These are phyloP conservation scores for Ornithoptera alexandrae DNA, from an alignment of 2,888 invertebrate species.

Conservation along the genomic window DNA sequence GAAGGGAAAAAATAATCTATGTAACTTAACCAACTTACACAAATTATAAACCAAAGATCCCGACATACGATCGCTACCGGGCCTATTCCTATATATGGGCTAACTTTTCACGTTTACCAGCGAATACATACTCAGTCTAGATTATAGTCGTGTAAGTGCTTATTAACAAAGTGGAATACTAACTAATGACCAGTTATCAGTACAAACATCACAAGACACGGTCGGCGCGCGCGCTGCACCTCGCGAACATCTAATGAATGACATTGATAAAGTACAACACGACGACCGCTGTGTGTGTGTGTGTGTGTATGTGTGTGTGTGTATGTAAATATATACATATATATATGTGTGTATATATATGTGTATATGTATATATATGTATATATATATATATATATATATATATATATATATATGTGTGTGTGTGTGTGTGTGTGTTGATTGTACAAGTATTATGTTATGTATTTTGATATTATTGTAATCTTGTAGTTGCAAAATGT, in stretches of 20 bases:
- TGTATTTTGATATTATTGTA: not conserved
- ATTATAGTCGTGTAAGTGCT: slow-evolving; percentile 31
- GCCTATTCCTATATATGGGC: slow-evolving; percentile 8
- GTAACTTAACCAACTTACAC: slow-evolving; percentile 23
- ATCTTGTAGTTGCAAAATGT: slow-evolving; percentile 3
- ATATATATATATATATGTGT: no score
- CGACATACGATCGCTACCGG: slow-evolving; percentile 8
- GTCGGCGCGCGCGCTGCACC: not conserved
- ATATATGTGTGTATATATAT: no score
- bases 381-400: not conserved
- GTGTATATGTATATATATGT: no score
- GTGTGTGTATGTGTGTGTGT: no score
- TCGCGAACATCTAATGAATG: slow-evolving; percentile 6
- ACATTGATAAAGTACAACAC: slow-evolving; percentile 27
- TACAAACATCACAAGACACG: slow-evolving; percentile 22
- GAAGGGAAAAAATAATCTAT: slow-evolving; percentile 1
- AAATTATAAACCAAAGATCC: slow-evolving; percentile 36
- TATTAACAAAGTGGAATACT: slow-evolving; percentile 11
- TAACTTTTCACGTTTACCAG: slow-evolving; percentile 34
- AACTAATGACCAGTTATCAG: slow-evolving; percentile 7
- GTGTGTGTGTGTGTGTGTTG: no score
- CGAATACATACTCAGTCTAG: slow-evolving; percentile 37
- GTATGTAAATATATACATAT: not conserved
- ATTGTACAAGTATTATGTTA: slow-evolving; percentile 15
- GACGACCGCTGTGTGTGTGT: not conserved